A percentile compares a stretch with the other conserved stretches of the same genome.
Evolutionary conservation across 2,113 vertebrate species (phyloP).

Genomic region (Thalassarche chlororhynchos): DNA sequence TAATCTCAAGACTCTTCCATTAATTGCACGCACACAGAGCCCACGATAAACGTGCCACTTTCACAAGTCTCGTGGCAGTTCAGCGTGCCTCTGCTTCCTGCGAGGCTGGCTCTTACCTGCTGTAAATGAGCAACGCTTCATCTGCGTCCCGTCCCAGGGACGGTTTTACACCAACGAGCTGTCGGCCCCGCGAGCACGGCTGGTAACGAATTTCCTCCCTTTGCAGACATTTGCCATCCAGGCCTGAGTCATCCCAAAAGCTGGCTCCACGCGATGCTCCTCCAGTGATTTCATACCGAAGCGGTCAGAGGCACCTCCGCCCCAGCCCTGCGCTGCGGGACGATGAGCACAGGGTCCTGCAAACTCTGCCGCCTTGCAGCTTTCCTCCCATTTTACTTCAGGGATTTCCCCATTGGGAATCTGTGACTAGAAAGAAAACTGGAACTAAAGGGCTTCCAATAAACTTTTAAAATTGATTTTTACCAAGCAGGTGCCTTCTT

Average conservation of each 20-base stretch:
- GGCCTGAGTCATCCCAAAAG: background rate
- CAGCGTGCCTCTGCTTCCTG: background rate
- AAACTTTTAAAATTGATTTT: background rate
- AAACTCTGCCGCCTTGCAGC: background rate
- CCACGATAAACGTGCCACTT: fast-evolving
- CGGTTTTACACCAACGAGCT: background rate
- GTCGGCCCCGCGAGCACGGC: background rate
- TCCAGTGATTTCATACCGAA: background rate
- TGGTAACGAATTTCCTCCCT: background rate
- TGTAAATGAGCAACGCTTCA: background rate
- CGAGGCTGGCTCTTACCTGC: background rate
- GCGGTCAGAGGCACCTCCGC: background rate
- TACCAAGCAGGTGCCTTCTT: background rate
- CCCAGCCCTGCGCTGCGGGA: background rate
- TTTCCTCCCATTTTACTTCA: background rate
- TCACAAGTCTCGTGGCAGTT: background rate
- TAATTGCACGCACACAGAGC: background rate
- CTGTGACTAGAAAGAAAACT: background rate
- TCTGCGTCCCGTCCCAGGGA: background rate
- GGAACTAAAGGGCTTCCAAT: background rate
- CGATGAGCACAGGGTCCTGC: background rate
- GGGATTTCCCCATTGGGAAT: background rate
- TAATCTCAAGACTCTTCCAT: background rate
- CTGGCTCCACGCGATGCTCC: background rate
- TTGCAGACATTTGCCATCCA: background rate